Evolutionary conservation across 2,888 invertebrate species (phyloP).

Genomic region (Melinopterus prodromus): DNA sequence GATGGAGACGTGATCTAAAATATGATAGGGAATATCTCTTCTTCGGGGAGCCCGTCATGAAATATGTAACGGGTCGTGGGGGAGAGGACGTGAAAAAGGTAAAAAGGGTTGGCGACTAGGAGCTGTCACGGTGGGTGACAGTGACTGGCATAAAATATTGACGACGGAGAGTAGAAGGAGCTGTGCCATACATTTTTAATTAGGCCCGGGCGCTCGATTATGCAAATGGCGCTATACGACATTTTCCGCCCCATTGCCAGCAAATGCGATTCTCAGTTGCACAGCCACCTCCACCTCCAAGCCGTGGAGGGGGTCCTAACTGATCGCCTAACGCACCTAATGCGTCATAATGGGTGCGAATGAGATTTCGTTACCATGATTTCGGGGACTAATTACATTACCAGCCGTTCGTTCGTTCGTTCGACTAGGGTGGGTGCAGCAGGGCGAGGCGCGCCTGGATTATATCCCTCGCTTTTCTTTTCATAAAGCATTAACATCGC

Average conservation of each 20-base stretch:
- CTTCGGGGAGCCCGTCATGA: slow-evolving; percentile 23
- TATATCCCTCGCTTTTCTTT: slow-evolving; percentile 27
- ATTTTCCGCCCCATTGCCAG: slow-evolving; percentile 59
- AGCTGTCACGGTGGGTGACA: slow-evolving; percentile 45
- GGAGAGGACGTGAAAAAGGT: slow-evolving; percentile 35
- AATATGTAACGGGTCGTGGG: slow-evolving; percentile 35
- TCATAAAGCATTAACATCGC: slow-evolving; percentile 33
- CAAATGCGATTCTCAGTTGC: slow-evolving; percentile 52
- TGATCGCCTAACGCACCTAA: slow-evolving; percentile 25
- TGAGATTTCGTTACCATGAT: slow-evolving; percentile 41
- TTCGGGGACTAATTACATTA: slow-evolving; percentile 41
- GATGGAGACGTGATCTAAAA: slow-evolving; percentile 4
- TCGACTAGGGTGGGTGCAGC: slow-evolving; percentile 37
- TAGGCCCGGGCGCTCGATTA: slow-evolving; percentile 54
- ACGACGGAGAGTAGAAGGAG: slow-evolving; percentile 46
- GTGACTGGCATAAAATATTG: slow-evolving; percentile 50
- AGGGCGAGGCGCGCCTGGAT: slow-evolving; percentile 33
- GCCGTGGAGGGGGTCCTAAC: background rate
- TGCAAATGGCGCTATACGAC: slow-evolving; percentile 56
- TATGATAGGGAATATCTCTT: slow-evolving; percentile 4
- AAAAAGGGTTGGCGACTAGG: slow-evolving; percentile 40
- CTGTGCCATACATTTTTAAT: slow-evolving; percentile 59
- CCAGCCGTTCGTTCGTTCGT: slow-evolving; percentile 33
- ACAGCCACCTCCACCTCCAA: slow-evolving; percentile 16
- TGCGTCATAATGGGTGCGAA: slow-evolving; percentile 41